Evolutionary conservation across 2,797 vertebrate genomes (phyloP), one percentile per base, ranked within the genome.

Genomic region (Gallirallus australis): DNA sequence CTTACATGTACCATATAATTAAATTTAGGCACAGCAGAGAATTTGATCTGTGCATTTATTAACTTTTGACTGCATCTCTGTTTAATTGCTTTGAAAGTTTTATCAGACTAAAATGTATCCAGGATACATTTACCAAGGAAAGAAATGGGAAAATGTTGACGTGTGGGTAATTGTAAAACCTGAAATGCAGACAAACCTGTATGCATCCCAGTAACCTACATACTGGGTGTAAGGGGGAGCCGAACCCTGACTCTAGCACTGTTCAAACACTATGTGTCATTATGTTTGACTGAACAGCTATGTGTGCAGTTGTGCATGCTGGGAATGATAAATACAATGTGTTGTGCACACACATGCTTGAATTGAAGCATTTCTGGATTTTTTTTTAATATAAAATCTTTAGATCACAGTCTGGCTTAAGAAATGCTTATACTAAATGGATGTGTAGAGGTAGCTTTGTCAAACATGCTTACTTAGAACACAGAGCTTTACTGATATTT

Each of bases 1-100:
- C 88, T 97, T 97, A 65, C 76, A 54, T 96, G 93, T 97, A 95
- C 82, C 76, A 93, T 97, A 86, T 97, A 97, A 98, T 98, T 97
- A 98, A 98, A 97, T 97, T 94, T 97, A 96, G 89, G 85, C 90
- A 92, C 47, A 95, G 91, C 75, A 94, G 95, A 97, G 91, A 86
- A 95, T 96, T 84, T 91, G 76, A 77, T 92, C 84, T 86, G 59
- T 95, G 73, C 45, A 81, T 96, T 97, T 94, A 92, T 97, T 98
- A 97, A 97, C 90, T 97, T 88, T 89, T 90, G 60, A 85, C 84
- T 96, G 59, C 75, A 94, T 82, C 71, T 79, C 63, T 97, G 65
- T 95, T 81, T 96, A 94, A 92, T 40, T 93, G 89, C 69, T 97
- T 94, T 91, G 65, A 89, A 94, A 97, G 86, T 82, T 97, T 96